phyloP scores from a whole-genome alignment of 2,888 invertebrate genomes.

The Pseudeuparius sepicola region DNA sequence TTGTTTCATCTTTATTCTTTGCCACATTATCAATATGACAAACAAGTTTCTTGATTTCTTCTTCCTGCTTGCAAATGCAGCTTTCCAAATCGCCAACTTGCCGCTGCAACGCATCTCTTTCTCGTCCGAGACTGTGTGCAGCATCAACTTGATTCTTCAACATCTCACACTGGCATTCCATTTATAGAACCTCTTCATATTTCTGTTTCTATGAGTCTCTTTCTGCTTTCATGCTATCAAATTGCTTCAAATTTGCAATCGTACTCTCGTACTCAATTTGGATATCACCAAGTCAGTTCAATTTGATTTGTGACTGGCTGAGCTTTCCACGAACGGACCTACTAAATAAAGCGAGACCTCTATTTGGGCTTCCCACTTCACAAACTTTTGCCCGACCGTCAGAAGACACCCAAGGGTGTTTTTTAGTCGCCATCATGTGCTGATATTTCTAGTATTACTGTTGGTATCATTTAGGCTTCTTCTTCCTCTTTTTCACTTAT shows the following conservation, averaged over 20 bases:
- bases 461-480: too few relatives aligned
- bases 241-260: slow-evolving; percentile 26
- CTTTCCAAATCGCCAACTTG: slow-evolving; percentile 46
- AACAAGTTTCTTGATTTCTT: slow-evolving; percentile 46
- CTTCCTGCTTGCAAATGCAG: slow-evolving; percentile 46
- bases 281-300: slow-evolving; percentile 30
- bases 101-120: slow-evolving; percentile 42
- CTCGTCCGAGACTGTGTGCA: slow-evolving; percentile 33
- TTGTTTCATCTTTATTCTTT: slow-evolving; percentile 29
- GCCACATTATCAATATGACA: slow-evolving; percentile 42
- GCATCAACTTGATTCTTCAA: slow-evolving; percentile 30
- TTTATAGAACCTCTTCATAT: slow-evolving; percentile 27
- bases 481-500: too few relatives aligned
- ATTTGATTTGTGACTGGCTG: slow-evolving; percentile 26
- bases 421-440: too few relatives aligned
- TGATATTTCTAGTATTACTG: too few relatives aligned
- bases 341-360: too few relatives aligned
- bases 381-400: slow-evolving; percentile 29
- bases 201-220: slow-evolving; percentile 33
- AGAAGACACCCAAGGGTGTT: too few relatives aligned
- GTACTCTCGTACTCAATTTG: slow-evolving; percentile 31
- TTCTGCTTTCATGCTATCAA: slow-evolving; percentile 32
- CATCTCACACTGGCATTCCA: slow-evolving; percentile 30
- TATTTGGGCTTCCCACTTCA: slow-evolving; percentile 33
- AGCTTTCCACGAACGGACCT: too few relatives aligned